Evolutionary conservation across 2,113 vertebrate species (phyloP), one percentile per base, ranked within the genome.

Genomic region (Melanerpes formicivorus): DNA sequence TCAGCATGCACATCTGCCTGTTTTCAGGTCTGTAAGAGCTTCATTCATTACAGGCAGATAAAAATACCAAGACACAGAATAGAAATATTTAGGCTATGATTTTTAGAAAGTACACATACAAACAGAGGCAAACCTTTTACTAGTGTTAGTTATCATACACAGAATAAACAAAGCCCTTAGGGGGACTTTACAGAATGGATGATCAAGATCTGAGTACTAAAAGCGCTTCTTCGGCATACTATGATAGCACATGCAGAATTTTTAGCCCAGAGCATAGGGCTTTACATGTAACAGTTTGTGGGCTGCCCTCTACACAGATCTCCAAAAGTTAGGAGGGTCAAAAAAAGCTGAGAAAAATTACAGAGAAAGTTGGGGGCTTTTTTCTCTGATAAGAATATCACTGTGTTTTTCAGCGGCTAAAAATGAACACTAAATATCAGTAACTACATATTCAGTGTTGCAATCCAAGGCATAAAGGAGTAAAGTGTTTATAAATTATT

Each of bases 401-500:
- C 22, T 70, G 44, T 75, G 69, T 64, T 87, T 95, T 95, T 79
- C 90, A 77, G 9, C 3, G 11, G 25, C 70, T 27, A 89, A 80
- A 40, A 80, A 84, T 30, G 63, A 94, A 82, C 60, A 87, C 60
- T 74, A 84, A 90, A 54, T 90, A 76, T 59, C 46, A 88, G 2
- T 70, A 94, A 90, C 64, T 82, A 77, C 7, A 90, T 92, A 82
- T 48, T 70, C 92, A 88, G 42, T 8, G 15, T 69, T 60, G 60
- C 81, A 87, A 92, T 62, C 26, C 40, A 79, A 75, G 17, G 44
- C n/a, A 92, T 23, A 89, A 84, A 81, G 63, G 11, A 93, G 17
- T 79, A 87, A 87, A 79, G 50, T 19, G 42, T 93, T 94, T 87
- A 89, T 95, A 44, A 93, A 92, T 44, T 71, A 96, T 92, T 96